Evolutionary conservation across 2,113 vertebrate species (phyloP), one percentile per base, ranked within the genome.

Genomic region (Lipophrys pholis): DNA sequence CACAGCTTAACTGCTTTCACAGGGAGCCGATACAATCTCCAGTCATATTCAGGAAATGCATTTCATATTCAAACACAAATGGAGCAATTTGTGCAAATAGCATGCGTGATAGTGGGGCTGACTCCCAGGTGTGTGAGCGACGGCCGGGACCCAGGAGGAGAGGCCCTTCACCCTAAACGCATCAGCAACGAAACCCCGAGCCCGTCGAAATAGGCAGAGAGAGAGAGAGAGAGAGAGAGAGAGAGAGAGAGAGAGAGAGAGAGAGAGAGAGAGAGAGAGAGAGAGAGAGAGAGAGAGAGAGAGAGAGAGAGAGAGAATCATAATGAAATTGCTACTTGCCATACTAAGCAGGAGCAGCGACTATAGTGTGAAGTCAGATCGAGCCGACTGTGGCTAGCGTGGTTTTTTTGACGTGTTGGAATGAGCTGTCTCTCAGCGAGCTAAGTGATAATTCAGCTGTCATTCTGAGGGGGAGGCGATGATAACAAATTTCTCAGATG

Each of bases 1-100:
- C 55, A 55, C 73, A 65, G 84, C 73, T 84, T 62, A 63, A 61
- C 16, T 52, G 40, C 74, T 65, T 69, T 79, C 78, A 80, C 57
- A 11, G 51, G 70, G 80, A 83, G 78, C 48, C 56, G 75, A 72
- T 59, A 39, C 2, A 30, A 51, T 74, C 73, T 76, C 51, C 60
- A 59, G 65, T 79, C 62, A 78, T 61, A 76, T 87, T 74, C 52
- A 2, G 62, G 80, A 75, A 88, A 82, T 61, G 73, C 70, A 78
- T 84, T 87, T 89, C 69, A 82, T 89, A 87, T 89, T 92, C 86
- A 84, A 90, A 88, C 81, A 89, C 78, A 91, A 92, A 89, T 82
- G 76, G 88, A 88, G 90, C 92, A 93, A 89, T 91, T 90, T 93
- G 90, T 90, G 82, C 85, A 90, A 91, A 91, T 91, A 55, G 83